Evolutionary conservation across 2,888 invertebrate genomes (phyloP).

Genomic region (Saturnia pavonia): DNA sequence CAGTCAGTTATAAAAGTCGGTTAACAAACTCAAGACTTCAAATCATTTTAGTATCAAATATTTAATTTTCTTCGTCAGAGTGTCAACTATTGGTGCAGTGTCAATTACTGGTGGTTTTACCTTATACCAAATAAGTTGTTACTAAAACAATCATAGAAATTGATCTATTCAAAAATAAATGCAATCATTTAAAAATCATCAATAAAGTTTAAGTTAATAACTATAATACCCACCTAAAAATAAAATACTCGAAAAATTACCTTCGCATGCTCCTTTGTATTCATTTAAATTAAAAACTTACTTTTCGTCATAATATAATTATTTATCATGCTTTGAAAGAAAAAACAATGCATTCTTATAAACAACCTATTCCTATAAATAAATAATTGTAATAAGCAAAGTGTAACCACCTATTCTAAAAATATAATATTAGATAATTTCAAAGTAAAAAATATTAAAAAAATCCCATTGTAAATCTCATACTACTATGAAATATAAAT

Average conservation of each 20-base stretch:
- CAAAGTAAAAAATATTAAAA: not conserved
- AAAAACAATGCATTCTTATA: not conserved
- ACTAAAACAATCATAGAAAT: no score
- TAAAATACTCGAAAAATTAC: not conserved
- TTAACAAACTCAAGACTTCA: no score
- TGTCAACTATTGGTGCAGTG: no score
- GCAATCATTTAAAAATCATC: no score
- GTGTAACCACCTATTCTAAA: not conserved
- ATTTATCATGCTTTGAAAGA: not conserved
- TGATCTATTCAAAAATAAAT: no score
- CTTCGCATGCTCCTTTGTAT: not conserved
- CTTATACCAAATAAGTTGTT: no score
- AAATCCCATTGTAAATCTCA: constrained; percentile 4
- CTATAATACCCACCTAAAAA: not conserved
- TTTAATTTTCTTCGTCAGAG: no score
- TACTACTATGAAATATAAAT: not conserved
- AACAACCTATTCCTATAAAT: not conserved
- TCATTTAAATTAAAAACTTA: no score
- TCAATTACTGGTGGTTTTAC: no score
- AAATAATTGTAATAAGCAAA: not conserved
- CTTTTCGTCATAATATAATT: not conserved
- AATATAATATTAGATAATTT: not conserved
- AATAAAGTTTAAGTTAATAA: no score
- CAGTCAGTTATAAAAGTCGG: no score
- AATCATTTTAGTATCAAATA: no score